A percentile compares a stretch with the other conserved stretches of the same genome.
These are phyloP conservation scores for Paradoxurus hermaphroditus DNA, from an alignment of 2,113 vertebrate genomes.

Conservation along the genomic window DNA sequence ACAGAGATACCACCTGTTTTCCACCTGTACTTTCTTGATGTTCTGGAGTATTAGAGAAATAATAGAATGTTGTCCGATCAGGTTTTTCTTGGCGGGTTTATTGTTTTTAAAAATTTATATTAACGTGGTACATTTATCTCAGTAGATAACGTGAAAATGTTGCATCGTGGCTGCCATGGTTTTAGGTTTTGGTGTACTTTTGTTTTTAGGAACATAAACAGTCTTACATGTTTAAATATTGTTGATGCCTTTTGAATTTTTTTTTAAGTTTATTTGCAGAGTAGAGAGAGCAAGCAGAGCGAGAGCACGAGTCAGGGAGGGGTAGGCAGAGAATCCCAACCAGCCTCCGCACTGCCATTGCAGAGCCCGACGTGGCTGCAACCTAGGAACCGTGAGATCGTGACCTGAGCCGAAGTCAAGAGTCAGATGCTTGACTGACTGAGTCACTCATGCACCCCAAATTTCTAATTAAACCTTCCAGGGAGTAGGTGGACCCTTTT, in stretches of 20 bases:
- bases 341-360: too few relatives aligned
- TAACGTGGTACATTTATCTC: not conserved
- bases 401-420: too few relatives aligned
- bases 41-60: constrained; percentile 32
- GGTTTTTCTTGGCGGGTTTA: not conserved
- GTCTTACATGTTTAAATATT: not conserved
- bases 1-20: not conserved
- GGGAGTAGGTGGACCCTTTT: not conserved
- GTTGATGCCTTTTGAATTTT: not conserved
- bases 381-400: too few relatives aligned
- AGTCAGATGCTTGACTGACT: too few relatives aligned
- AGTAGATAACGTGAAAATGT: not conserved
- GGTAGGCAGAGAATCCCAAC: too few relatives aligned
- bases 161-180: not conserved
- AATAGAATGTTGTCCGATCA: not conserved
- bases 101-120: not conserved
- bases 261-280: too few relatives aligned
- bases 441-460: too few relatives aligned
- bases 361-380: too few relatives aligned
- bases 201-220: not conserved
- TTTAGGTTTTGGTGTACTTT: not conserved
- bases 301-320: too few relatives aligned
- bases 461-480: not conserved
- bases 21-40: not conserved
- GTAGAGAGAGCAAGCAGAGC: too few relatives aligned